Evolutionary conservation across 2,888 invertebrate genomes (phyloP), one percentile per base, ranked within the genome.

Genomic region (Tineola bisselliella): DNA sequence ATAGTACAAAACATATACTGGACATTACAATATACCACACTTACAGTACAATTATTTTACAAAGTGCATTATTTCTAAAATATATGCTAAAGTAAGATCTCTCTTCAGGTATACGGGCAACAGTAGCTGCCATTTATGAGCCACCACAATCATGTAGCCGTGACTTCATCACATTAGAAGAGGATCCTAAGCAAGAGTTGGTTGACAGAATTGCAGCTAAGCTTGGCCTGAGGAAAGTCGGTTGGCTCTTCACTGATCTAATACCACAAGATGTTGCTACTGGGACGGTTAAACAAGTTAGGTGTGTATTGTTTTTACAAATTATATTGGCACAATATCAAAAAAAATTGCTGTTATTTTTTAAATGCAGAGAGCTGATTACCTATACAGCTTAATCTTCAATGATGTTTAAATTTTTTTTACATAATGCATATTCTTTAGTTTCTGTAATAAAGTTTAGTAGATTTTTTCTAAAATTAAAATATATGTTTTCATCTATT

Each of bases 231-330:
- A 82, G 84, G 64, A 78, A 79, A 67, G 93, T 99, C 64, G 99
- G 99, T 62, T 99, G 99, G 99, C 95, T 99, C 69, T 99, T 99
- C 83, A 99, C 99, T 15, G 99, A 99, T 89, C 90, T 99, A 65
- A 90, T 97, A 70, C 92, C 96, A 62, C 93, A 94, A 66, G 94
- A 96, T 84, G 83, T 92, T 52, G 91, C 91, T 69, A 90, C 90
- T 70, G 98, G 98, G 71, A 96, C 96, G 65, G 97, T 97, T 5
- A 87, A 89, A 79, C 90, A 91, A 70, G 79, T 90, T 57, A 63
- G 67, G 67, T 67, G 6, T 25, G 25, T 25, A 6, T 25, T 25
- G 6, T 25, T 25, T 6, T 6, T 25, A 25, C 6, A 25, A 25
- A 6, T 4, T 4, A 2, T 6, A 6, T 44, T 44, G 44, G 52